Evolutionary conservation across 2,113 vertebrate species (phyloP).

Genomic region (Lathamus discolor): DNA sequence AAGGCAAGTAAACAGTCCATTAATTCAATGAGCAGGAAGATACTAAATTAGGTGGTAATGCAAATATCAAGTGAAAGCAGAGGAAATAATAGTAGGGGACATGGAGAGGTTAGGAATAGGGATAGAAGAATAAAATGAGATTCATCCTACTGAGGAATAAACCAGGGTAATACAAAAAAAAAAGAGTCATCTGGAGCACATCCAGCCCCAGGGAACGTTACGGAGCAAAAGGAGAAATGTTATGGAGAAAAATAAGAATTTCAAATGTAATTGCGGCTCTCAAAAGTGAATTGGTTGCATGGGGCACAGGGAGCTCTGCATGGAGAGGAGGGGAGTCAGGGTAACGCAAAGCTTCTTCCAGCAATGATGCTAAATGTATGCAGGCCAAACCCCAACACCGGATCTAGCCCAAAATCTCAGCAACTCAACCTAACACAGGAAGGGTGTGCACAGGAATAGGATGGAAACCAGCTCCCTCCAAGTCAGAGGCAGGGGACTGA

Average conservation of each 20-base stretch:
- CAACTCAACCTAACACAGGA: not conserved
- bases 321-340: not conserved
- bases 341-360: not conserved
- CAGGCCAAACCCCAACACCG: not conserved
- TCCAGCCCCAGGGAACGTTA: not conserved
- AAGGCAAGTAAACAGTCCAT: constrained; percentile 31
- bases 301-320: not conserved
- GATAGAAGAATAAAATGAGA: constrained; percentile 9
- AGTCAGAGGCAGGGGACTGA: not conserved
- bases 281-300: not conserved
- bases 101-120: not conserved
- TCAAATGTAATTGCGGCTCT: not conserved
- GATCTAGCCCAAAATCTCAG: not conserved
- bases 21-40: constrained; percentile 45
- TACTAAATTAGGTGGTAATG: constrained; percentile 50
- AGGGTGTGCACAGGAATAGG: not conserved
- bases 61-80: constrained; percentile 40
- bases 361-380: accelerated
- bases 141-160: not conserved
- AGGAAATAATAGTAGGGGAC: constrained; percentile 29
- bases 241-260: not conserved
- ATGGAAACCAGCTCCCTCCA: not conserved
- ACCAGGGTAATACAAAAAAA: not conserved
- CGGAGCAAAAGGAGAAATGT: not conserved
- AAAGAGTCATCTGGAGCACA: not conserved